These are phyloP conservation scores for Melangyna quadrimaculata DNA, from an alignment of 2,888 invertebrate species.

Conservation along the genomic window DNA sequence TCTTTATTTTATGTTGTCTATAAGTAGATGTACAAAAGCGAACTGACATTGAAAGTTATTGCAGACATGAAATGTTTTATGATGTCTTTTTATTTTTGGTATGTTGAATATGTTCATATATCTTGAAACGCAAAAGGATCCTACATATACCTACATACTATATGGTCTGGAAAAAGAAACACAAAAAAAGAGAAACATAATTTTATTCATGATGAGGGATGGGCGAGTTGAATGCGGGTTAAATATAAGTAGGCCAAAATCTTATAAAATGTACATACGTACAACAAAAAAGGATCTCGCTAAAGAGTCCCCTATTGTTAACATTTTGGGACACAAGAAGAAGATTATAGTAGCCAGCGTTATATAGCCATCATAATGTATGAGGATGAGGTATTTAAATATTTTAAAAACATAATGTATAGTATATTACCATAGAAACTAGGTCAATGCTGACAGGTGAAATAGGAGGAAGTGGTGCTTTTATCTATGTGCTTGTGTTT, in stretches of 20 bases:
- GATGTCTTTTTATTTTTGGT: constrained; percentile 1
- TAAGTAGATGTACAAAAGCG: not conserved
- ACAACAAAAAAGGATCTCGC: not conserved
- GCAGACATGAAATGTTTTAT: constrained; percentile 24
- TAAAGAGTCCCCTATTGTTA: constrained; percentile 9
- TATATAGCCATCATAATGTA: not conserved
- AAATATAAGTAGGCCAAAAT: constrained; percentile 20
- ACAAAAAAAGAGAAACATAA: not conserved
- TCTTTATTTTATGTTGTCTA: constrained; percentile 6
- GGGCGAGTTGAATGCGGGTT: constrained; percentile 15
- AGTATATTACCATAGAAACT: not conserved
- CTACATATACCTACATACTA: not conserved
- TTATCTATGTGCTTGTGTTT: not conserved
- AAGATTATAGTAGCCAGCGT: not conserved
- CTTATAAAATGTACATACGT: constrained; percentile 6
- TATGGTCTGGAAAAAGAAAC: not conserved
- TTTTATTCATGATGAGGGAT: constrained; percentile 14
- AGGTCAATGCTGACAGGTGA: constrained; percentile 16
- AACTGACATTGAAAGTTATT: constrained; percentile 28
- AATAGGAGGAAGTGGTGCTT: not conserved
- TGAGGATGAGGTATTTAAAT: not conserved
- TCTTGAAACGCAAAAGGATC: constrained; percentile 4
- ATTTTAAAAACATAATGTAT: not conserved
- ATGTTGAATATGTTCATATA: too few relatives aligned
- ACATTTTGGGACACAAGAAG: not conserved